Conservation (phyloP, 2,888 invertebrate genomes). For the Norana najaformis region DNA sequence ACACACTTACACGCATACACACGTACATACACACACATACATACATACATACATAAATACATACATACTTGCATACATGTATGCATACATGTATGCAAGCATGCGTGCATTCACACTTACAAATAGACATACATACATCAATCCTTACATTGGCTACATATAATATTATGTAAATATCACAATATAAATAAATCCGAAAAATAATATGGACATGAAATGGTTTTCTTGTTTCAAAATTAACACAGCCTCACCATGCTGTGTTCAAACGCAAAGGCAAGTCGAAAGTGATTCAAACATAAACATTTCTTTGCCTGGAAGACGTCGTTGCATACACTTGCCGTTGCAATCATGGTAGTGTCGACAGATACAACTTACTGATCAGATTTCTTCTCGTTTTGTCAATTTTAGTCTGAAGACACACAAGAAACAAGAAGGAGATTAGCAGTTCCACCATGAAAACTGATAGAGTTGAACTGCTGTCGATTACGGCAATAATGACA, state of each 20-base stretch:
- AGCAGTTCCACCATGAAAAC: background rate
- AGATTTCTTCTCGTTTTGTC: background rate
- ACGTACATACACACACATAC: too few species aligned
- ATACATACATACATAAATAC: too few species aligned
- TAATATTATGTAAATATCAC: too few species aligned
- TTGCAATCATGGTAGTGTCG: background rate
- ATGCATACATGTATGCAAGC: too few species aligned
- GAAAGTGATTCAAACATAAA: background rate
- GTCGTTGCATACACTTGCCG: background rate
- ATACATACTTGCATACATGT: too few species aligned
- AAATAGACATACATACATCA: too few species aligned
- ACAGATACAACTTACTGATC: background rate
- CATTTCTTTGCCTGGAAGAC: background rate
- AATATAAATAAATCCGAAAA: background rate
- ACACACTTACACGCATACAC: too few species aligned
- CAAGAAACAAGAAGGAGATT: background rate
- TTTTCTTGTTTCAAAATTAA: background rate
- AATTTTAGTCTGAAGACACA: background rate
- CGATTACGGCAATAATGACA: background rate
- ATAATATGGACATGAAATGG: background rate
- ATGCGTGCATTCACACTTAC: too few species aligned
- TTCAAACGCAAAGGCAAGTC: too few species aligned
- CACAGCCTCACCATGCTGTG: background rate
- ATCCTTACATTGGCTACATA: too few species aligned
- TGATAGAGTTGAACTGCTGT: background rate